Conservation (phyloP, 2,797 vertebrate species). For the Rallus crepitans region DNA sequence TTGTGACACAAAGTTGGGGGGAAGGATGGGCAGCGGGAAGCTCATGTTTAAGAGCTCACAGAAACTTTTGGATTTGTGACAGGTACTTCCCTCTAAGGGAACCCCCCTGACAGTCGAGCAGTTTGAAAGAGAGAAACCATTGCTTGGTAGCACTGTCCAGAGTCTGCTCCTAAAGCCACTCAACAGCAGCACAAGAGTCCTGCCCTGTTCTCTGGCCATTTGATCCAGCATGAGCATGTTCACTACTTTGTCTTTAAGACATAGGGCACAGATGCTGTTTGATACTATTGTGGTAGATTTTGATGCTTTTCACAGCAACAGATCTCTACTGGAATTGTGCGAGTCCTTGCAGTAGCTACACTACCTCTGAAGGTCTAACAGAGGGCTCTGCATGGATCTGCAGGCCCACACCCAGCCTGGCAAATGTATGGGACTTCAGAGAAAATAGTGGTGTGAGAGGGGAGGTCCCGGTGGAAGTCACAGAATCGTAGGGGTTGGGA, state of each 20-base stretch:
- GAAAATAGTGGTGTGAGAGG: accelerated
- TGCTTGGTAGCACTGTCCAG: neutral
- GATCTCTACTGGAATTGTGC: neutral
- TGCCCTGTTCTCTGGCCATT: neutral
- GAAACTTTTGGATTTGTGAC: neutral
- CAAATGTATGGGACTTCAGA: neutral
- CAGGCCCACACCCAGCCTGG: neutral
- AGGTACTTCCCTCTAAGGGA: neutral
- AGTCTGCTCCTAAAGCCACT: neutral
- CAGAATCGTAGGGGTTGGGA: too few relatives aligned
- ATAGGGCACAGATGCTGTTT: accelerated
- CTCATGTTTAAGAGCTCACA: neutral
- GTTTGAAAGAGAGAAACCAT: neutral
- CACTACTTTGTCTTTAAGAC: neutral
- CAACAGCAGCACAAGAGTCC: neutral
- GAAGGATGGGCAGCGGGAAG: neutral
- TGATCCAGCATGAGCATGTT: neutral
- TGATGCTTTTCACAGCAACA: neutral
- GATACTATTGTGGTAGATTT: neutral
- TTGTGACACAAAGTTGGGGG: too few relatives aligned
- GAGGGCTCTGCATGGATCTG: neutral
- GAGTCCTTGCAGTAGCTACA: neutral
- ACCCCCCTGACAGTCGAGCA: neutral
- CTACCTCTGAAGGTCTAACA: neutral
- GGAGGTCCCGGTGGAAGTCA: too few relatives aligned